A percentile compares a stretch with the other conserved stretches of the same genome.
Conservation (phyloP, 2,888 invertebrate species). For the Pristionchus exspectatus region DNA sequence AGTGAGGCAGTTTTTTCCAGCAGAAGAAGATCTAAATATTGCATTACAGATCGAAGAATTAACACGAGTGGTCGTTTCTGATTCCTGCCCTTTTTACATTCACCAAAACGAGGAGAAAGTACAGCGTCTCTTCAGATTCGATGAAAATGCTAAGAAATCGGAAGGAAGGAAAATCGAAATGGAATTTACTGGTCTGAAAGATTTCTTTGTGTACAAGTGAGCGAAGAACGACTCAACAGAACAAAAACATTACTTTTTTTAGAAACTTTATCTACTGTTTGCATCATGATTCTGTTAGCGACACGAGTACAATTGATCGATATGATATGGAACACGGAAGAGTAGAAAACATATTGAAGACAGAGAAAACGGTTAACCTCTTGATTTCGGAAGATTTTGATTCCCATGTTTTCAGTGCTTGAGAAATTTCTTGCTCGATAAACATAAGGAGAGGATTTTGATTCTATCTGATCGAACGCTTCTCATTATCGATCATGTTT, state of each 20-base stretch:
- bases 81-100: constrained; percentile 14
- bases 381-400: too few species aligned
- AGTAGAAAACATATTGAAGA: neutral
- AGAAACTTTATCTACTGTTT: constrained; percentile 8
- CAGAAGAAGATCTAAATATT: neutral
- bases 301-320: neutral
- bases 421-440: neutral
- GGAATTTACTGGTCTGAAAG: neutral
- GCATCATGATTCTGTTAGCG: neutral
- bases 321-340: neutral
- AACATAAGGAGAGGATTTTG: neutral
- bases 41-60: neutral
- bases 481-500: neutral
- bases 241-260: neutral
- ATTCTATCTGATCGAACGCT: neutral
- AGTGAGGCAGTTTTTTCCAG: neutral
- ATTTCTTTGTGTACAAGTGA: constrained; percentile 21
- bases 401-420: neutral
- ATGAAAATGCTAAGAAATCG: neutral
- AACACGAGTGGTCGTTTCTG: neutral
- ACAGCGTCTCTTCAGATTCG: neutral
- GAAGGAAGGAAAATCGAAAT: constrained; percentile 5
- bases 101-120: neutral
- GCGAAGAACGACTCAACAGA: neutral
- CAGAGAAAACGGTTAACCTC: constrained; percentile 6